These are phyloP conservation scores for Lagopus muta DNA, from an alignment of 2,113 vertebrate species.

Conservation along the genomic window DNA sequence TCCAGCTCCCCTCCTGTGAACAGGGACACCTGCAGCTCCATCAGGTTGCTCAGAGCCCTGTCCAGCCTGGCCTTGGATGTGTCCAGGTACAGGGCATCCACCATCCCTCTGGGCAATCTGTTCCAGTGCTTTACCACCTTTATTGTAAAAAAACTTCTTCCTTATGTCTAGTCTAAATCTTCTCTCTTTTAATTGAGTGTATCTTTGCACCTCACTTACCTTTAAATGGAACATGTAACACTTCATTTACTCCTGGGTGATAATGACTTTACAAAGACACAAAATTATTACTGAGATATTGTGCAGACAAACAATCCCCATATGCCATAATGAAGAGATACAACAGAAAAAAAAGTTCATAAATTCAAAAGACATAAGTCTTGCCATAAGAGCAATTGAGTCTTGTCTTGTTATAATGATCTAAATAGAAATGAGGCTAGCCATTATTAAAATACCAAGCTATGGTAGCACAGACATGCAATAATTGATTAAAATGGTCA, in stretches of 20 bases:
- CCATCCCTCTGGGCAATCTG: too few species aligned
- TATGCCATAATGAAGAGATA: not conserved
- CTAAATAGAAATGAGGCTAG: not conserved
- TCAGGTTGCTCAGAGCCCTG: too few species aligned
- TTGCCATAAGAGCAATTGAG: not conserved
- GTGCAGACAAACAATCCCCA: not conserved
- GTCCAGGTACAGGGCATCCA: too few species aligned
- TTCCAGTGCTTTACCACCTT: too few species aligned
- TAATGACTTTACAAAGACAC: not conserved
- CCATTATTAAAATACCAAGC: not conserved
- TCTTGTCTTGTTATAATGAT: not conserved
- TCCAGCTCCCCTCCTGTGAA: too few species aligned
- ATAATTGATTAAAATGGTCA: not conserved
- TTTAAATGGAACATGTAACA: not conserved
- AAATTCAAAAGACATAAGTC: not conserved
- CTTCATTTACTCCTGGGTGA: not conserved
- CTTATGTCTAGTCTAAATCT: too few species aligned
- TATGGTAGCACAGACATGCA: not conserved
- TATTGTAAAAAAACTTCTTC: too few species aligned
- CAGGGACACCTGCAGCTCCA: too few species aligned
- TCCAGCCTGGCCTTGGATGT: too few species aligned
- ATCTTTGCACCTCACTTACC: accelerated
- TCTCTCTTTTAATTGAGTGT: accelerated
- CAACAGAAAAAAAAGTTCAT: not conserved
- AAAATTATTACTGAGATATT: not conserved